phyloP scores from a whole-genome alignment of 2,113 vertebrate species.

The Mormoops blainvillei region DNA sequence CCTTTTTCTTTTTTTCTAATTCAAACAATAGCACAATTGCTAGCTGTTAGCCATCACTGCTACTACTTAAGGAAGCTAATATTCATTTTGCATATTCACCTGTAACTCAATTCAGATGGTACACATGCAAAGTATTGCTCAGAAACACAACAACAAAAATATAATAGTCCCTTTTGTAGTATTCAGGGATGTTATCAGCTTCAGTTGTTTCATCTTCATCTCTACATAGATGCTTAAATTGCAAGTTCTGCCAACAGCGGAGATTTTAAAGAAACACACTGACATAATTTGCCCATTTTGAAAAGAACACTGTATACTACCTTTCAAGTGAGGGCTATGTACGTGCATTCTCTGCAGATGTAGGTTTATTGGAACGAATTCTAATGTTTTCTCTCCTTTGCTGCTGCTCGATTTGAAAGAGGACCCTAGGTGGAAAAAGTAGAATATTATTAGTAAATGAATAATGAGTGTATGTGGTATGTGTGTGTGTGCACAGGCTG shows the following conservation, averaged over 20 bases:
- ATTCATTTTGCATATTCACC: background rate
- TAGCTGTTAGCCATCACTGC: background rate
- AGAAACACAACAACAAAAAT: background rate
- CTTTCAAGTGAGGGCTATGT: conserved; percentile 91
- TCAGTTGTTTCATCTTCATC: background rate
- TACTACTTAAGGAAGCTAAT: background rate
- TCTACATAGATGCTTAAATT: background rate
- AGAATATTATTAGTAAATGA: conserved; percentile 49
- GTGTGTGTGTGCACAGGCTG: background rate
- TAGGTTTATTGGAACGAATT: conserved; percentile 97
- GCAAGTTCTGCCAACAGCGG: background rate
- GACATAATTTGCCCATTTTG: background rate
- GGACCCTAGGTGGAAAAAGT: conserved; percentile 83
- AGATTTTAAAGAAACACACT: background rate
- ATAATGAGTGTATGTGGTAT: background rate
- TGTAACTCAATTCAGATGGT: background rate
- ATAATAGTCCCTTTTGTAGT: background rate
- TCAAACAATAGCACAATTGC: background rate
- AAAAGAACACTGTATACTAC: conserved; percentile 74
- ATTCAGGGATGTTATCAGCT: background rate
- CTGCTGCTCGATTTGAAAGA: conserved; percentile 97
- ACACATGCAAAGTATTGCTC: background rate
- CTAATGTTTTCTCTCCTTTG: conserved; percentile 95
- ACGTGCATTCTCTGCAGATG: conserved; percentile 97
- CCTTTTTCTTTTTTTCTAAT: background rate